A percentile compares a stretch with the other conserved stretches of the same genome.
Conservation (phyloP, 2,797 vertebrate species). For the Enteromius paludinosus region DNA sequence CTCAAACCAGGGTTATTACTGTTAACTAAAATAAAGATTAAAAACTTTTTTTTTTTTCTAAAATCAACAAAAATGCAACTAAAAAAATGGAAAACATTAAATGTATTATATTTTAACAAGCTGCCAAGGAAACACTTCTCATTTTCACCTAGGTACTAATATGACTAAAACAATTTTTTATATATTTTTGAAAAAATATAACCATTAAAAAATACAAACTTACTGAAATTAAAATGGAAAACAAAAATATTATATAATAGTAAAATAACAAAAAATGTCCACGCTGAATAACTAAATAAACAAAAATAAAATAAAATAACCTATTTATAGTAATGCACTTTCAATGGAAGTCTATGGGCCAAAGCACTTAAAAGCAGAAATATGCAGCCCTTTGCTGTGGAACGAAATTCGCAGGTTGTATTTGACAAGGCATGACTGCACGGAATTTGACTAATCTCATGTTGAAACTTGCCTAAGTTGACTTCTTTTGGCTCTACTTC, state of each 20-base stretch:
- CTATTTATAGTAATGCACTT: neutral
- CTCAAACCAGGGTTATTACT: neutral
- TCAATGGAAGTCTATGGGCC: neutral
- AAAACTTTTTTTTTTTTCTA: neutral
- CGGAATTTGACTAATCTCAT: neutral
- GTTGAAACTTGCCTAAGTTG: neutral
- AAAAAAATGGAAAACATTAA: neutral
- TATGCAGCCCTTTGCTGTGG: neutral
- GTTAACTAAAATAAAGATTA: neutral
- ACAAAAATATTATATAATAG: neutral
- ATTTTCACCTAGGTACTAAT: neutral
- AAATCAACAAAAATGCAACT: neutral
- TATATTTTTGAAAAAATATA: neutral
- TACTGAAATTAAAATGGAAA: neutral
- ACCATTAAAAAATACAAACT: neutral
- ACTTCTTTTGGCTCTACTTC: neutral
- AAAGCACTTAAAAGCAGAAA: constrained; percentile 4
- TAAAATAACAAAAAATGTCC: neutral
- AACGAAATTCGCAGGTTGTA: neutral
- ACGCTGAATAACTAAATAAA: neutral
- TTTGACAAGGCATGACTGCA: neutral
- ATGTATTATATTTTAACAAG: neutral
- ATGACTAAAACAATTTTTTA: neutral
- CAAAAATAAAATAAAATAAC: neutral
- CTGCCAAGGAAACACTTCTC: neutral